Evolutionary conservation across 2,888 invertebrate species (phyloP).

Genomic region (Epinotia nisella): DNA sequence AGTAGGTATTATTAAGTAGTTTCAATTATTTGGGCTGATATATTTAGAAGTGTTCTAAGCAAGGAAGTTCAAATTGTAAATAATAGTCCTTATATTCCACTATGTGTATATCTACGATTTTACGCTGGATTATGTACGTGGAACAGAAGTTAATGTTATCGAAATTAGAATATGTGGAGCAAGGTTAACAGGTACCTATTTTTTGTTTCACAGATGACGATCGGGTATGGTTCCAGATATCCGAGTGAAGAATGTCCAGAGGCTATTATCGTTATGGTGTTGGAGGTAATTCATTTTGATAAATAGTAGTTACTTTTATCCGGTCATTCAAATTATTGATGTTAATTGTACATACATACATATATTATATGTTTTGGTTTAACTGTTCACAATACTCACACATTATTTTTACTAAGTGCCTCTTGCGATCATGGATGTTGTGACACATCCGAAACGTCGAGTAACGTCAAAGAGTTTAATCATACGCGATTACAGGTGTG

Average conservation of each 20-base stretch:
- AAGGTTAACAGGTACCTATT: not conserved
- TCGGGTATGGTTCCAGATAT: constrained; percentile 93
- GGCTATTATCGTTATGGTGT: constrained; percentile 91
- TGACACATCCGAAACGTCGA: no score
- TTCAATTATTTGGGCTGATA: no score
- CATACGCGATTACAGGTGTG: no score
- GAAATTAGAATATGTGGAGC: not conserved
- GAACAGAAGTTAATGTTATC: not conserved
- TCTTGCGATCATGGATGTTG: no score
- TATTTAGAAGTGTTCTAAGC: not conserved
- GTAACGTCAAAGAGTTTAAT: no score
- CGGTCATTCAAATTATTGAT: not conserved
- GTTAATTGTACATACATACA: not conserved
- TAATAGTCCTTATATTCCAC: not conserved
- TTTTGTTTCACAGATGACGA: constrained; percentile 83
- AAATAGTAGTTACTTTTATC: not conserved
- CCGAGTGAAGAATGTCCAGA: constrained; percentile 94
- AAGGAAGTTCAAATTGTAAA: not conserved
- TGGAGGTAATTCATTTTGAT: constrained; percentile 86
- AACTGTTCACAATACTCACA: no score
- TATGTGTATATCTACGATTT: not conserved
- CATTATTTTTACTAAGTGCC: no score
- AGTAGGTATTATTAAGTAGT: not conserved
- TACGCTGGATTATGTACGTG: not conserved
- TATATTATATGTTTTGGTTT: no score